Conservation (phyloP, 2,113 vertebrate species). For the Aplodontia rufa region DNA sequence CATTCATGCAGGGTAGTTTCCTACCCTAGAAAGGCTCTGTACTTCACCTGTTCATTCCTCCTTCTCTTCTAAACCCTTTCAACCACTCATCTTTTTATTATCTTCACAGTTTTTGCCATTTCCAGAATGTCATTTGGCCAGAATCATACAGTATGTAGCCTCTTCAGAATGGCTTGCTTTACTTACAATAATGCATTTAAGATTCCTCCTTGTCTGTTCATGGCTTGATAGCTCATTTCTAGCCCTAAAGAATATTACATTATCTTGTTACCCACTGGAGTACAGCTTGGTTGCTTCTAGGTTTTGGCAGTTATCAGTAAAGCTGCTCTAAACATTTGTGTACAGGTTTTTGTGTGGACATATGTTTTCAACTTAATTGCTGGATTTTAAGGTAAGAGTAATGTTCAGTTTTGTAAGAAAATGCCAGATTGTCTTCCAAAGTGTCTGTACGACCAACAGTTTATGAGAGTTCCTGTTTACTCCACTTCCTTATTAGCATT, state of each 20-base stretch:
- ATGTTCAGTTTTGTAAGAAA: background rate
- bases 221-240: background rate
- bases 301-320: background rate
- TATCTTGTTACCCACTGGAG: background rate
- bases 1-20: background rate
- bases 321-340: background rate
- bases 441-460: no score
- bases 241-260: background rate
- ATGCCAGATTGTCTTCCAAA: background rate
- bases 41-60: fast-evolving
- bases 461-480: background rate
- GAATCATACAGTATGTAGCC: background rate
- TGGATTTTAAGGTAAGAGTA: background rate
- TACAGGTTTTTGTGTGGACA: background rate
- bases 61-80: background rate
- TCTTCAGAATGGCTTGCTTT: background rate
- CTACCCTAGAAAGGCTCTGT: background rate
- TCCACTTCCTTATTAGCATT: background rate
- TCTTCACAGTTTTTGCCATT: background rate
- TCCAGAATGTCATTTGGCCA: background rate
- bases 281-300: background rate
- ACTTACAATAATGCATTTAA: background rate
- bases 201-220: background rate
- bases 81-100: background rate
- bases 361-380: background rate